Evolutionary conservation across 2,888 invertebrate species (phyloP), one percentile per base, ranked within the genome.

Genomic region (Drosophila pseudotalamancana): DNA sequence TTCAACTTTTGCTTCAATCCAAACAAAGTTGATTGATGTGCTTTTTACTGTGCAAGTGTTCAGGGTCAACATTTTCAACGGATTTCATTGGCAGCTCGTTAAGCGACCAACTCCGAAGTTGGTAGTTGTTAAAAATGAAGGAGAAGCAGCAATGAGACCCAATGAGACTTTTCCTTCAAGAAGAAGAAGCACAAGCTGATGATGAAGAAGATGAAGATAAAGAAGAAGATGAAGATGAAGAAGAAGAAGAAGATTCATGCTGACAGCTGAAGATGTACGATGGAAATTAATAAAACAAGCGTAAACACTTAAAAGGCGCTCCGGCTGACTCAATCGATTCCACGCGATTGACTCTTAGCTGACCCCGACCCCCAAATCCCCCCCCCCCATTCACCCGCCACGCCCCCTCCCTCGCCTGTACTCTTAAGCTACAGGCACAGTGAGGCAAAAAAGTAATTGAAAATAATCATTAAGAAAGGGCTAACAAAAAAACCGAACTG

Each of bases 261-360:
- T 82, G 85, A 87, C 85, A 85, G 87, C 65, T 35, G 49, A 87
- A 87, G 89, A 89, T 80, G 66, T 87, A 89, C 88, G 83, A 77
- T 66, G 80, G 76, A 73, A 87, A 89, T 89, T 88, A 85, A 87
- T 80, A 89, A 89, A 85, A 88, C 89, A 88, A 79, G 81, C 80
- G 83, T 87, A 87, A 87, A 83, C 87, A 89, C 85, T 88, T 88
- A 81, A 81, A 72, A 75, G 88, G 72, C 79, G 86, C 79, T 87
- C 60, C 54, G 35, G 27, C 54, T 72, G 77, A 76, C 77, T 83
- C 77, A 86, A 76, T 87, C 63, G 84, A 80, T 80, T 67, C 79
- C 71, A 77, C 57, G 34, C 67, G 62, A 69, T 65, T 65, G 59
- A 60, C 53, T 60, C 62, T 46, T 19, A 29, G 53, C 50, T 49